A percentile compares a stretch with the other conserved stretches of the same genome.
phyloP scores from a whole-genome alignment of 2,113 vertebrate species.

The Dryoscopus gambensis region DNA sequence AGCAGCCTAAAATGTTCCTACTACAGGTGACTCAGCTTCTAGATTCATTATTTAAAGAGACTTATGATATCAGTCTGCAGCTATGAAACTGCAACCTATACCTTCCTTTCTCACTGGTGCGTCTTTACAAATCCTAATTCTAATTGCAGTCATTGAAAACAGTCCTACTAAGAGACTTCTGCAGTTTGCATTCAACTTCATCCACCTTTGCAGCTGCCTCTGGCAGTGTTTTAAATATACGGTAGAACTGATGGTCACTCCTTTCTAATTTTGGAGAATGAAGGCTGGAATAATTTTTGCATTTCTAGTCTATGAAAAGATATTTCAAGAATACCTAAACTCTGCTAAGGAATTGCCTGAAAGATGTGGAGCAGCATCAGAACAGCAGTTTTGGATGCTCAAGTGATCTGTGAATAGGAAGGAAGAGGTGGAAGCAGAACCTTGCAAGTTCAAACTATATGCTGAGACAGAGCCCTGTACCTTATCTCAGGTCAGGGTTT shows the following conservation, averaged over 20 bases:
- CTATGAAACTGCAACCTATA: not conserved
- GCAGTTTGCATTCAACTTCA: not conserved
- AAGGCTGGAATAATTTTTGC: not conserved
- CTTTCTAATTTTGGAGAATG: not conserved
- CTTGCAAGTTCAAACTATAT: not conserved
- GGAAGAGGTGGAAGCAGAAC: not conserved
- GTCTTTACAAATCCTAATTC: not conserved
- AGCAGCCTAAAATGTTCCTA: not conserved
- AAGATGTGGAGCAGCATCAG: not conserved
- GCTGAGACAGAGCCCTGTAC: not conserved
- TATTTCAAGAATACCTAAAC: not conserved
- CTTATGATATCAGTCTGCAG: not conserved
- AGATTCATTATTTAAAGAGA: not conserved
- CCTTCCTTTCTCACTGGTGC: not conserved
- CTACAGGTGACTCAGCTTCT: conserved; percentile 23
- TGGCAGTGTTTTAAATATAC: not conserved
- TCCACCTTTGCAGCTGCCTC: not conserved
- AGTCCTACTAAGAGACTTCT: not conserved
- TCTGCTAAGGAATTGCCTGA: not conserved
- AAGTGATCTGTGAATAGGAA: not conserved
- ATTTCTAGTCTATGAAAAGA: not conserved
- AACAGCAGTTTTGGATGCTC: not conserved
- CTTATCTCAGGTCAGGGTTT: not conserved
- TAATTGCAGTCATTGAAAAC: not conserved
- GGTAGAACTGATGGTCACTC: not conserved